phyloP scores from a whole-genome alignment of 2,797 vertebrate species.

The Macropus fuliginosus region DNA sequence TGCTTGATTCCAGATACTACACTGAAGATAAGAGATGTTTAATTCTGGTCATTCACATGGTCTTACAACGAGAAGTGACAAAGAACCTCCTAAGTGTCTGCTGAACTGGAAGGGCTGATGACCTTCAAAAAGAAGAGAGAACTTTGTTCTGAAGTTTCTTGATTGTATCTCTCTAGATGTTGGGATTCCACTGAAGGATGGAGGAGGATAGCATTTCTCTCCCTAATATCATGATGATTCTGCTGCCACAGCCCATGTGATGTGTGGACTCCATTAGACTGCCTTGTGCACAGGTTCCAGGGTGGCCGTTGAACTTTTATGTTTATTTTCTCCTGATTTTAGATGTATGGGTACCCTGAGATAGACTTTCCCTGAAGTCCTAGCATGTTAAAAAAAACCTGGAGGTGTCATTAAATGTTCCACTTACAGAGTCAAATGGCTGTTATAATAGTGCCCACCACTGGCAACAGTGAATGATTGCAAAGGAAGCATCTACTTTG shows the following conservation, averaged over 20 bases:
- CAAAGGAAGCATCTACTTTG: background rate
- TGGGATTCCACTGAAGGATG: background rate
- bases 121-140: background rate
- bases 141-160: background rate
- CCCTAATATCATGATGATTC: background rate
- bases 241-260: background rate
- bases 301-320: background rate
- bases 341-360: background rate
- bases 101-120: background rate
- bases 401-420: background rate
- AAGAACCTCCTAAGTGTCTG: background rate
- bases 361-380: background rate
- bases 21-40: background rate
- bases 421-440: background rate
- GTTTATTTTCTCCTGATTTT: background rate
- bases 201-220: background rate
- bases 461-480: background rate
- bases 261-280: background rate
- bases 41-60: background rate
- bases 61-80: background rate
- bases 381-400: background rate
- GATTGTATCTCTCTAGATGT: background rate
- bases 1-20: background rate
- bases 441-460: no score
- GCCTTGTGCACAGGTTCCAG: background rate